Base-by-base conservation (phyloP, 2,113 vertebrate genomes). In the Mugil cephalus region DNA sequence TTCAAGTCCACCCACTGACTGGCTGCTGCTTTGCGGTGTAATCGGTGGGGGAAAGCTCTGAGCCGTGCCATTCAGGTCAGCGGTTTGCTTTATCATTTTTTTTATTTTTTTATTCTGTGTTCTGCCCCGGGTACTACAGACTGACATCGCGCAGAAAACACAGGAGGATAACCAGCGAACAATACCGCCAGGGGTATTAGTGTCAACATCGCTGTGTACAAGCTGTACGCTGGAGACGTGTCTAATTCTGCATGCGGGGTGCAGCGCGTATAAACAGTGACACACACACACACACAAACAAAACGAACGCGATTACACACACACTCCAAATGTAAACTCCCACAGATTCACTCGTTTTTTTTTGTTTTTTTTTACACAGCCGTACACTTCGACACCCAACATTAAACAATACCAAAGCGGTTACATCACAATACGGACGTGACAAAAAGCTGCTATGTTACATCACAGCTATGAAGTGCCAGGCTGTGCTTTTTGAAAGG, bases 41-140 rank as follows among this genome's bases (percentile, higher is more conserved):
- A 84, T 87, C 74, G 47, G 60, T 39, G 24, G 24, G 54, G 51
- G 73, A 79, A 60, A 62, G 72, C 71, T 61, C 58, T 55, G 70
- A 77, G 83, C 81, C 63, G n/a, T 66, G 82, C 47, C 79, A 79
- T 83, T 79, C 70, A 77, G 88, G 84, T 83, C 84, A 80, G 55
- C 6, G 74, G 76, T 79, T 77, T 71, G 56, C 69, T 80, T 83
- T 69, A 83, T 86, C 58, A 58, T 80, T 85, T 30, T n/a, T n/a
- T n/a, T n/a, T n/a, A n/a, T n/a, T n/a, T n/a, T n/a, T 30, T 77
- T 42, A 77, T 75, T 63, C 70, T 54, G 58, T 66, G 53, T 62
- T 78, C 79, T 69, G 81, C 69, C 74, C 81, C 63, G 84, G 66
- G 79, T 88, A 71, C 67, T 52, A 2, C 63, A 43, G 79, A 67